Percentiles rank a stretch among this genome's conserved stretches.
phyloP scores from a whole-genome alignment of 2,113 vertebrate genomes.

The Cephalopterus ornatus region DNA sequence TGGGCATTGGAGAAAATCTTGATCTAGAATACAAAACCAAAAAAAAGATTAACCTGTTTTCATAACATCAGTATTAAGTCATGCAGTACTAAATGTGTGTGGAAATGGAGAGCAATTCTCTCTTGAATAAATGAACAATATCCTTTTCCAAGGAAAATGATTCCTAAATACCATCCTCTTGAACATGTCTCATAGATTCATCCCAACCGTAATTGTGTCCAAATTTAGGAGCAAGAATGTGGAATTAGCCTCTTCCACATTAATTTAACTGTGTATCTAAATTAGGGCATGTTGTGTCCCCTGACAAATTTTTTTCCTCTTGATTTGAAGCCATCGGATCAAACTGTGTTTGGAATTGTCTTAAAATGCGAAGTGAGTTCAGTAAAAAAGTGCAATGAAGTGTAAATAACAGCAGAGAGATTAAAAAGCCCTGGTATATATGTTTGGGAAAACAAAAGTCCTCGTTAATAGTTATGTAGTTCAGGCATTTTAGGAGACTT shows the following conservation, averaged over 20 bases:
- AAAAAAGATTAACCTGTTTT: neutral
- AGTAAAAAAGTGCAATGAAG: neutral
- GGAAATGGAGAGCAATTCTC: neutral
- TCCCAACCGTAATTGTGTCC: neutral
- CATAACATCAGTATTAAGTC: neutral
- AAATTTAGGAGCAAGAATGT: neutral
- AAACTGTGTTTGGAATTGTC: neutral
- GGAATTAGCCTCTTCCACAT: neutral
- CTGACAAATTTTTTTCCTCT: neutral
- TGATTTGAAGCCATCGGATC: neutral
- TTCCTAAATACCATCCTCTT: neutral
- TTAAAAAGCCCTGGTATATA: neutral
- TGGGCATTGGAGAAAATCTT: neutral
- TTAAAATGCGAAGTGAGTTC: neutral
- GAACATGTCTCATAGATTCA: neutral
- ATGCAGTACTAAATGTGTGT: neutral
- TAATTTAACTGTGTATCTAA: neutral
- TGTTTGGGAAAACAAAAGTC: neutral
- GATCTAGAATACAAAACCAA: neutral
- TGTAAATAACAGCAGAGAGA: neutral
- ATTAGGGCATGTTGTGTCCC: neutral
- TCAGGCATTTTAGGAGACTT: neutral
- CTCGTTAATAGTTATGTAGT: accelerated
- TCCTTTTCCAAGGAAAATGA: neutral
- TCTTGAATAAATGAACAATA: neutral